phyloP scores from a whole-genome alignment of 2,888 invertebrate genomes.

The Sarcophaga carnaria region DNA sequence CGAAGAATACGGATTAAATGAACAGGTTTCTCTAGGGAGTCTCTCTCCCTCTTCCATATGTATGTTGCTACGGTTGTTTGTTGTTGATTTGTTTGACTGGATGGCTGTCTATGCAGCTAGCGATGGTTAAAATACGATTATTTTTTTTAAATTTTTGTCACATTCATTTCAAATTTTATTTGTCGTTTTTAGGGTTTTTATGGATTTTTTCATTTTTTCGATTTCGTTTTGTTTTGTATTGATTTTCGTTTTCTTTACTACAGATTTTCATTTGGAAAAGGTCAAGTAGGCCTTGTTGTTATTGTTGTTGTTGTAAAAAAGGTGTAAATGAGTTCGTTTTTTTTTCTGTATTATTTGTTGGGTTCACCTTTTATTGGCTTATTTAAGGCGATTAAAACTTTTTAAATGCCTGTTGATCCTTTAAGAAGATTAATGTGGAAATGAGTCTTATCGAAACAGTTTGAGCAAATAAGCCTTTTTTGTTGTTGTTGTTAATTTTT shows the following conservation, averaged over 20 bases:
- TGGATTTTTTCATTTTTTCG: neutral
- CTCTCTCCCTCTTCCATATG: neutral
- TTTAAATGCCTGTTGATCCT: constrained; percentile 47
- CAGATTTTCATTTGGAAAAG: constrained; percentile 10
- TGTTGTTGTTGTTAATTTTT: too few species aligned
- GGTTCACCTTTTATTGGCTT: constrained; percentile 29
- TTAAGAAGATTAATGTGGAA: constrained; percentile 49
- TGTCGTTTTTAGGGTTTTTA: neutral
- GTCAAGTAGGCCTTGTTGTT: constrained; percentile 37
- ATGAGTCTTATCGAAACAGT: neutral
- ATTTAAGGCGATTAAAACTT: constrained; percentile 36
- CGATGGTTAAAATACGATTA: constrained; percentile 39
- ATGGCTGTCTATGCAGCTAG: neutral
- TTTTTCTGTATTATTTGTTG: neutral
- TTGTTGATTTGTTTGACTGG: constrained; percentile 54
- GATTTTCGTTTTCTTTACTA: neutral
- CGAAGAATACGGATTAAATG: constrained; percentile 7
- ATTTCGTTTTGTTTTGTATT: neutral
- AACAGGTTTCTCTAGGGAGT: constrained; percentile 66
- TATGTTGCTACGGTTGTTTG: neutral
- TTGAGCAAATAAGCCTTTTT: neutral
- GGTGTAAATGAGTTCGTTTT: constrained; percentile 47
- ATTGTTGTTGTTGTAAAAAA: constrained; percentile 19
- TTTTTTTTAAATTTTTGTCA: constrained; percentile 63
- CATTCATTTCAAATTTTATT: constrained; percentile 53